Base-by-base conservation (phyloP, 2,888 invertebrate genomes). In the Drosophila greeni region DNA sequence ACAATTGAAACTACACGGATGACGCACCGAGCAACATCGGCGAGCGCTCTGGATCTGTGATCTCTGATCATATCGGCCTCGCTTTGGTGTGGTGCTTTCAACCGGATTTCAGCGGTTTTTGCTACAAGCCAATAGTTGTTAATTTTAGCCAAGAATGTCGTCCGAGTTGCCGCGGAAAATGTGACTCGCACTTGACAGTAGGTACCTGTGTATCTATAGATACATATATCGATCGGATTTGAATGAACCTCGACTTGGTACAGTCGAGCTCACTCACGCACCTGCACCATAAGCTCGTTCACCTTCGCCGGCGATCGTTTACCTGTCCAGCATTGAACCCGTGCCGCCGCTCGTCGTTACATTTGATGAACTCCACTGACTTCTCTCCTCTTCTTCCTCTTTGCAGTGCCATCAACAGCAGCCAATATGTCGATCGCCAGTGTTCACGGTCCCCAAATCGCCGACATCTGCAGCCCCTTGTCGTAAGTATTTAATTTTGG, bases 371-470 rank as follows among this genome's bases (percentile, higher is more conserved):
- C 55, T 72, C 59, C 51, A 54, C 53, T 48, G 40, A 57, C 69
- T 59, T 65, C 66, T 68, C 56, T 70, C 76, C 59, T 75, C 70
- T 72, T 75, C 70, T 72, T 75, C 70, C 82, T 70, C 87, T 71
- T 89, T 90, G 55, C 88, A 90, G 90, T 90, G 75, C 87, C 89
- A 73, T 72, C 77, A 77, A 88, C 77, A 77, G 88, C 88, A 74
- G 89, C 82, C 83, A 90, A 88, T 76, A 91, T 91, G 91, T 91
- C 91, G 81, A 85, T 91, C 73, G 91, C 91, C 72, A 90, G 91
- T 81, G 90, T 91, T 57, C 90, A 91, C 85, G 90, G 90, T 76
- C 89, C 89, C 70, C 90, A 90, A 86, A 87, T 91, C 72, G 78
- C 87, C 62, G 88, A 88, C 74, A 85, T 88, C 73, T 88, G 85